Evolutionary conservation across 2,888 invertebrate genomes (phyloP).

Genomic region (Plagodis pulveraria): DNA sequence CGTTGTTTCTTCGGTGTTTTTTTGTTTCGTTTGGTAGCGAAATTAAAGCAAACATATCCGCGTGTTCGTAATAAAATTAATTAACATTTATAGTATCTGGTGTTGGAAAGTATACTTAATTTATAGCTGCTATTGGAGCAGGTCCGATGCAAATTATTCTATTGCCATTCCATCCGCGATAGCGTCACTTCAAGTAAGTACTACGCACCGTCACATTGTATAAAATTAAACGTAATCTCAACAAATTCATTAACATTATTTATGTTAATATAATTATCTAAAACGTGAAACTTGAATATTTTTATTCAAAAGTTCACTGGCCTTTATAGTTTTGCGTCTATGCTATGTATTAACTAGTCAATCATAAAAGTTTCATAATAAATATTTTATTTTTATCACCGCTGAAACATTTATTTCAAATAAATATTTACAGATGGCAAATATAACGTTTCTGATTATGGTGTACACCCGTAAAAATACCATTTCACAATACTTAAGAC

Average conservation of each 20-base stretch:
- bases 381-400: too few relatives aligned
- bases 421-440: too few relatives aligned
- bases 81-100: conserved; percentile 1
- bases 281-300: too few relatives aligned
- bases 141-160: neutral
- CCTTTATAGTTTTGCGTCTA: too few relatives aligned
- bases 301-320: too few relatives aligned
- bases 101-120: neutral
- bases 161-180: neutral
- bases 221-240: neutral
- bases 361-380: too few relatives aligned
- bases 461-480: too few relatives aligned
- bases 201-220: neutral
- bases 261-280: too few relatives aligned
- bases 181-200: neutral
- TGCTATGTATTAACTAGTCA: too few relatives aligned
- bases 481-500: too few relatives aligned
- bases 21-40: conserved; percentile 10
- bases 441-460: too few relatives aligned
- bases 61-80: conserved; percentile 16
- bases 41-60: conserved; percentile 18
- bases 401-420: too few relatives aligned
- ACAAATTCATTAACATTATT: neutral
- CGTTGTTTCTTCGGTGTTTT: conserved; percentile 32
- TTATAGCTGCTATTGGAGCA: neutral